Conservation (phyloP, 2,113 vertebrate genomes). For the Hemibagrus wyckioides region DNA sequence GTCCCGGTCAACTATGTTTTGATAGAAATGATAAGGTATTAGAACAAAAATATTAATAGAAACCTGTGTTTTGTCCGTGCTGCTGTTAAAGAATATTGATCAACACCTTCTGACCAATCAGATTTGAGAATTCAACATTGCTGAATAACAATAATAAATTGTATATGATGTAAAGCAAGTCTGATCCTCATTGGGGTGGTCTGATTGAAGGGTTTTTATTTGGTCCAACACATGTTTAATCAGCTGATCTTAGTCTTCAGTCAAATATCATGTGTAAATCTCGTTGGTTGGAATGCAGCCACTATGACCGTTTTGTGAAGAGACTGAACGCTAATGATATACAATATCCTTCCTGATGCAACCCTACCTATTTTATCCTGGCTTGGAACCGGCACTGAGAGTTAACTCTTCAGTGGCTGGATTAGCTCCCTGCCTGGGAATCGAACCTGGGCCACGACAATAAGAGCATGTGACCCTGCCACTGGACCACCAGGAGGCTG, state of each 20-base stretch:
- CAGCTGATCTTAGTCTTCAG: background rate
- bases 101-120: background rate
- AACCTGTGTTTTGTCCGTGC: background rate
- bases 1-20: no score
- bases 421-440: no score
- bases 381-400: no score
- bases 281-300: background rate
- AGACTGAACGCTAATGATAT: background rate
- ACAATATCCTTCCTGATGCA: no score
- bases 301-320: no score
- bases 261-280: background rate
- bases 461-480: no score
- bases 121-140: background rate
- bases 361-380: no score
- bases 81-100: background rate
- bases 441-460: no score
- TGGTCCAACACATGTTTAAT: background rate
- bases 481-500: no score
- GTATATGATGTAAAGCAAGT: background rate
- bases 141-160: background rate
- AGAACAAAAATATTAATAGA: background rate
- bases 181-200: background rate
- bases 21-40: background rate
- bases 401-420: no score
- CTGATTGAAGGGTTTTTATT: background rate